Evolutionary conservation across 2,888 invertebrate genomes (phyloP).

Genomic region (Dendrolimus houi): DNA sequence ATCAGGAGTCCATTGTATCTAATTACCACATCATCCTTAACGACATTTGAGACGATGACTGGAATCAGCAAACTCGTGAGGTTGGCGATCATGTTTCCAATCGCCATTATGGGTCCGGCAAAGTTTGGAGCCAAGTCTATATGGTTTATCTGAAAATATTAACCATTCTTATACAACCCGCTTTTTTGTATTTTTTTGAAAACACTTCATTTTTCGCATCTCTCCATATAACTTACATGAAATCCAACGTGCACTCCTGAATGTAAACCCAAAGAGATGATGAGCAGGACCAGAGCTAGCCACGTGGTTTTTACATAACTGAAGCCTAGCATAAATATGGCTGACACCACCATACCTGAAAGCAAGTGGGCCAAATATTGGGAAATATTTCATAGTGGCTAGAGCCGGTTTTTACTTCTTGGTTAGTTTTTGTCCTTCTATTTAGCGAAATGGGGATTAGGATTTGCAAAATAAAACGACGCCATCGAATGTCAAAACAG

Average conservation of each 20-base stretch:
- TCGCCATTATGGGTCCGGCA: conserved; percentile 87
- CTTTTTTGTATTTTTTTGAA: neutral
- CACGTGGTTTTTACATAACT: conserved; percentile 47
- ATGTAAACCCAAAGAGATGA: conserved; percentile 76
- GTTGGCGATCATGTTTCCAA: conserved; percentile 84
- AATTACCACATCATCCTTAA: conserved; percentile 67
- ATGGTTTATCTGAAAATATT: conserved; percentile 78
- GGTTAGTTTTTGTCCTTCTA: too few relatives aligned
- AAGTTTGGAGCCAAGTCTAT: conserved; percentile 88
- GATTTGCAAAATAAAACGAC: too few relatives aligned
- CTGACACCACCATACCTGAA: conserved; percentile 39
- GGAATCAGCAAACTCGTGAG: conserved; percentile 84
- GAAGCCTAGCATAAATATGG: conserved; percentile 61
- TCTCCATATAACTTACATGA: conserved; percentile 52
- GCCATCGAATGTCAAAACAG: too few relatives aligned
- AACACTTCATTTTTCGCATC: neutral
- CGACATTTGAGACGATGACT: conserved; percentile 79
- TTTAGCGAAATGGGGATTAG: too few relatives aligned
- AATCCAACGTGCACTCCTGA: conserved; percentile 79
- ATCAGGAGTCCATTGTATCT: neutral
- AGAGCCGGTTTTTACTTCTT: too few relatives aligned
- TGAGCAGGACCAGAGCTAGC: conserved; percentile 68
- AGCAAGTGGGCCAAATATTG: neutral
- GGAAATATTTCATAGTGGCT: too few relatives aligned
- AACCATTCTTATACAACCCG: neutral